phyloP scores from a whole-genome alignment of 2,797 vertebrate genomes.

The Gambusia yucatana region DNA sequence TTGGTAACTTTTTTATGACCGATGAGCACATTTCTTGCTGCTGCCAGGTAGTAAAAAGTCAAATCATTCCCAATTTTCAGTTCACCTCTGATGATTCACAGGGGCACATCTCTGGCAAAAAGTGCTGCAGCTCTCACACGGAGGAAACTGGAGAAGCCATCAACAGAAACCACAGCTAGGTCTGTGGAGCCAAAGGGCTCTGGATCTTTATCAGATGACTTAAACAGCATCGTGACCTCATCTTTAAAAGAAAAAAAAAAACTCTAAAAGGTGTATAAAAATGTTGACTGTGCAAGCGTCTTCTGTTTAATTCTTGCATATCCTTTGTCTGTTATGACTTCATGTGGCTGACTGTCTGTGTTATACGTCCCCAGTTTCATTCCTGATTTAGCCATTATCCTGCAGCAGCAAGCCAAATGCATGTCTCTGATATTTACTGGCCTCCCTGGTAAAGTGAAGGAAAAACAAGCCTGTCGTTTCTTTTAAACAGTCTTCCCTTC shows the following conservation, averaged over 20 bases:
- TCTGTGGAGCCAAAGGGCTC: constrained; percentile 52
- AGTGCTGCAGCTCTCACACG: constrained; percentile 51
- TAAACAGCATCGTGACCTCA: constrained; percentile 66
- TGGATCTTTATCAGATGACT: constrained; percentile 52
- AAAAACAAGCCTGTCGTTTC: constrained; percentile 40
- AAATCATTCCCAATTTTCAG: constrained; percentile 67
- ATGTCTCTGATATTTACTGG: constrained; percentile 48
- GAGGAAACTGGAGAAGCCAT: constrained; percentile 56
- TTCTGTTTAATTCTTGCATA: constrained; percentile 11
- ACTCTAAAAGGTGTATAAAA: constrained; percentile 36
- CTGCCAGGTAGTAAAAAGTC: constrained; percentile 49
- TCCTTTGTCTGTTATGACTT: constrained; percentile 36
- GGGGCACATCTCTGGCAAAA: constrained; percentile 69
- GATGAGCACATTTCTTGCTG: constrained; percentile 21
- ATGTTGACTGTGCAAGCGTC: constrained; percentile 35
- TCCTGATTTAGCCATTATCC: constrained; percentile 40
- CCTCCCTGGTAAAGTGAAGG: constrained; percentile 29
- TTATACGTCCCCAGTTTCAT: constrained; percentile 41
- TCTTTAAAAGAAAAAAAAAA: constrained; percentile 36
- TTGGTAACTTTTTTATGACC: constrained; percentile 38
- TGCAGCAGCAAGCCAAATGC: constrained; percentile 47
- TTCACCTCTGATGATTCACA: constrained; percentile 65
- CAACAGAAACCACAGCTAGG: constrained; percentile 45
- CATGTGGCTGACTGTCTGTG: constrained; percentile 26
- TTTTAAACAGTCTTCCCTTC: constrained; percentile 22